Conservation (phyloP, 2,113 vertebrate genomes). For the Nyctibius bracteatus region DNA sequence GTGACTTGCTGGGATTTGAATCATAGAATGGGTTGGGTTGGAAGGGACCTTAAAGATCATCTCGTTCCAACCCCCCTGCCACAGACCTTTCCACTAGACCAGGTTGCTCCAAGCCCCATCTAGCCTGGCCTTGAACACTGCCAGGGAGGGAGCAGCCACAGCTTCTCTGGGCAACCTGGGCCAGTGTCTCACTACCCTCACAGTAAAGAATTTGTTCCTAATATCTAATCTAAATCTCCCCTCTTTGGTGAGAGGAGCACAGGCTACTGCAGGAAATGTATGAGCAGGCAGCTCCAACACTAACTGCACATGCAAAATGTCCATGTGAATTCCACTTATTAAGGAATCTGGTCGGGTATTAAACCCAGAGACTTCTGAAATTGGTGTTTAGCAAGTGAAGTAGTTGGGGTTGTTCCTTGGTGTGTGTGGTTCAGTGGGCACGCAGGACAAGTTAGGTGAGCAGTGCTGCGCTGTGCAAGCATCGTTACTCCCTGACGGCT, state of each 20-base stretch:
- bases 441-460: background rate
- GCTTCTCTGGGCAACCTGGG: too few species aligned
- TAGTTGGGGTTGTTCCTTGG: background rate
- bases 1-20: background rate
- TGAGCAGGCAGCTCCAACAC: accelerated
- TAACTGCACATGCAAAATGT: background rate
- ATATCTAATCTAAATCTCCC: too few species aligned
- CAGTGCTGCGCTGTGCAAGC: background rate
- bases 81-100: too few species aligned
- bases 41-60: too few species aligned
- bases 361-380: background rate
- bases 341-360: background rate
- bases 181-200: too few species aligned
- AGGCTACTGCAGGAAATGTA: background rate
- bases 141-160: too few species aligned
- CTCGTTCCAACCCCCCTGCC: too few species aligned
- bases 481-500: accelerated
- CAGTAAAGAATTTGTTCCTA: too few species aligned
- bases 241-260: background rate
- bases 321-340: background rate
- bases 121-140: too few species aligned
- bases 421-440: background rate
- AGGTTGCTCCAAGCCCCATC: too few species aligned
- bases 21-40: too few species aligned
- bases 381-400: background rate